These are phyloP conservation scores for Coccyzus lansbergi DNA, from an alignment of 2,797 vertebrate species.

Conservation along the genomic window DNA sequence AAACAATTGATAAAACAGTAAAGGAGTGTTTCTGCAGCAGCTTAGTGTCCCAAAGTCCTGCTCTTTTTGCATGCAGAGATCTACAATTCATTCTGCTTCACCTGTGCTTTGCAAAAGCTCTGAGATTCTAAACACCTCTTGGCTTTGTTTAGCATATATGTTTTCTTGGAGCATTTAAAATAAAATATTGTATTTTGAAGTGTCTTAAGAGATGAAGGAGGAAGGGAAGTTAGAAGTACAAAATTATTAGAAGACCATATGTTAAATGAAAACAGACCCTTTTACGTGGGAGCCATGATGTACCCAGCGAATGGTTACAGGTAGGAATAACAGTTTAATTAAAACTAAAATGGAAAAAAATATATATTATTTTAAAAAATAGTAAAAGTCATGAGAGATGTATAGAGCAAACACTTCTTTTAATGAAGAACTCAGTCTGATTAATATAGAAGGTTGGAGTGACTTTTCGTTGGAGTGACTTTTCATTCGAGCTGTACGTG, in stretches of 20 bases:
- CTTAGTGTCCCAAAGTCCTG: not conserved
- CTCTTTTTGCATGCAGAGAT: not conserved
- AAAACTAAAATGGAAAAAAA: not conserved
- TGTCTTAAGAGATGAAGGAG: not conserved
- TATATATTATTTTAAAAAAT: not conserved
- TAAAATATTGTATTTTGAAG: not conserved
- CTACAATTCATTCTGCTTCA: not conserved
- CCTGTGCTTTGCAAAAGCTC: not conserved
- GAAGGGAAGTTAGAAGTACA: not conserved
- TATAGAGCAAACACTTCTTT: not conserved
- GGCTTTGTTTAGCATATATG: not conserved
- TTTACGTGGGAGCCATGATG: not conserved
- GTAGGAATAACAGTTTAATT: not conserved
- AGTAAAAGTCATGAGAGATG: not conserved
- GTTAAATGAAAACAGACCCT: not conserved
- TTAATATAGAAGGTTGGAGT: not conserved
- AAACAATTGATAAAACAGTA: not conserved
- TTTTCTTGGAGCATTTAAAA: not conserved
- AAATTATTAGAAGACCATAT: not conserved
- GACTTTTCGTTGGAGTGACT: conserved; percentile 32
- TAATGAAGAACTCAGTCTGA: not conserved
- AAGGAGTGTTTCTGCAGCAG: not conserved
- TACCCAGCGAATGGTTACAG: not conserved
- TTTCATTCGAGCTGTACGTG: conserved; percentile 21
- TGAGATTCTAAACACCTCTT: not conserved